Evolutionary conservation across 2,888 invertebrate species (phyloP), one percentile per base, ranked within the genome.

Genomic region (Drosophila maculinotata): DNA sequence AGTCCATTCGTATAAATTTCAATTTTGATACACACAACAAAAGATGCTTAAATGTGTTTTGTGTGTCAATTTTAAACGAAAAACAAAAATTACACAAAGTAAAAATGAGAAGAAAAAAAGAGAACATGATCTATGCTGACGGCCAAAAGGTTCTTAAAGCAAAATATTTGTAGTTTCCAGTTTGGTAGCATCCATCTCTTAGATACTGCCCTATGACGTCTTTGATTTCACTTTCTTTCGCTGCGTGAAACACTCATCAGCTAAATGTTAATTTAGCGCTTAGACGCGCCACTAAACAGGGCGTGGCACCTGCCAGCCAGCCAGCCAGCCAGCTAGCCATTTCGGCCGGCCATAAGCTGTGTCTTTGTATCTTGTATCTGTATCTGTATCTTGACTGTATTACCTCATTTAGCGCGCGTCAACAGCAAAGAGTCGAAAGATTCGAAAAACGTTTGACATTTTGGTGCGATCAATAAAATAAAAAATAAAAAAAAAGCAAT

Each of bases 381-480:
- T 56, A 48, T 64, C 51, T 64, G 47, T 54, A 57, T 60, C 59
- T 63, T 49, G 63, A 39, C 25, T 15, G 39, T 82, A 84, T 84
- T 84, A 84, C 83, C 86, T 84, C 83, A 84, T 83, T 83, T 73
- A 67, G 54, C 57, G 72, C 39, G 42, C 48, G 70, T 65, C 56
- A 62, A 57, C 64, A 63, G 54, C 67, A 57, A 45, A 44, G 28
- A 28, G 17, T 45, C 38, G 49, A 52, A 59, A 65, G 66, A 71
- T 62, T 69, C 77, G 71, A 80, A 80, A 80, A 86, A 74, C 86
- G 81, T 84, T 86, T 86, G 84, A 84, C 86, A 86, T 84, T 84
- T 84, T 81, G 73, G 80, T 83, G 83, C 74, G 80, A 76, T 73
- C 86, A 84, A 84, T 86, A 84, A 85, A 83, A 65, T 41, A 67